Conservation (phyloP, 1,140 invertebrate species). For the Diorhabda elongata region DNA sequence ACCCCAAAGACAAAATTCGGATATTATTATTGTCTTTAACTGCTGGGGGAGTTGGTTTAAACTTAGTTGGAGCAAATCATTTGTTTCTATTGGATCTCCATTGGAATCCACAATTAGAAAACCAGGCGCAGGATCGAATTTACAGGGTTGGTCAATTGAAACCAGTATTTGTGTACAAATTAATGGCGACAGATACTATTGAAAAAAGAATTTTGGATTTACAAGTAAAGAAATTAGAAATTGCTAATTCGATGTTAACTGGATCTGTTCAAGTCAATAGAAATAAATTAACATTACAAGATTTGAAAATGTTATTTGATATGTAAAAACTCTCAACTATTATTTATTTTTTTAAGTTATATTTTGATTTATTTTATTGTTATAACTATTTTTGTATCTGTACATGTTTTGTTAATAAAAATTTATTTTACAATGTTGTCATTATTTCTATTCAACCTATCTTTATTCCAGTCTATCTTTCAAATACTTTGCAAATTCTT, state of each 20-base stretch:
- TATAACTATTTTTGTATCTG: no score
- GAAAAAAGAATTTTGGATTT: conserved; percentile 77
- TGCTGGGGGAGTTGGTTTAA: conserved; percentile 88
- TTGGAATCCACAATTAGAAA: conserved; percentile 93
- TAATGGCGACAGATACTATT: conserved; percentile 77
- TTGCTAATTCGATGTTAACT: conserved; percentile 73
- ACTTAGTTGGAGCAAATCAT: conserved; percentile 86
- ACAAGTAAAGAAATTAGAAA: conserved; percentile 73
- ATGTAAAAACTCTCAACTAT: conserved; percentile 45
- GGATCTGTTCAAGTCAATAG: conserved; percentile 55
- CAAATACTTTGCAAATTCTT: no score
- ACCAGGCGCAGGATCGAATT: conserved; percentile 87
- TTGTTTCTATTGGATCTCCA: conserved; percentile 85
- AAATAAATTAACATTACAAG: conserved; percentile 69
- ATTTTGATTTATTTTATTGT: no score
- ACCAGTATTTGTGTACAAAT: conserved; percentile 80
- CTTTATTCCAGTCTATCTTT: no score
- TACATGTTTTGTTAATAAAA: no score
- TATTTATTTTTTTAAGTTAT: no score
- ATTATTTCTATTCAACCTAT: no score
- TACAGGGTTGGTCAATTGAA: conserved; percentile 85
- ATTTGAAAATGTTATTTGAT: conserved; percentile 74
- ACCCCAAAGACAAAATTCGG: conserved; percentile 50
- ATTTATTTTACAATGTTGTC: no score
- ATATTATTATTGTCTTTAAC: conserved; percentile 77